Evolutionary conservation across 2,888 invertebrate genomes (phyloP), one percentile per base, ranked within the genome.

Genomic region (Nemoura dubitans): DNA sequence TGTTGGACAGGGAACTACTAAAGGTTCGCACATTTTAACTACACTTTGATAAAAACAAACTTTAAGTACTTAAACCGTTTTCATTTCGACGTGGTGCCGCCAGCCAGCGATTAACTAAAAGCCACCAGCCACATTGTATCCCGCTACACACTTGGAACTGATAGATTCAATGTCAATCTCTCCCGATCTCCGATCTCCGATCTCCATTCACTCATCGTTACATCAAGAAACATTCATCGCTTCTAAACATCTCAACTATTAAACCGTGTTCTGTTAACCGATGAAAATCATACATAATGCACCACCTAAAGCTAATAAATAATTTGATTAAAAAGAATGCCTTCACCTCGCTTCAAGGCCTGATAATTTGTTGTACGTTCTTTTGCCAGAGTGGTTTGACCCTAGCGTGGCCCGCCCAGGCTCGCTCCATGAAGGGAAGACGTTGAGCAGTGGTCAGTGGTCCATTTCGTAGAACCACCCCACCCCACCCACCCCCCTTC

Each of bases 1-100:
- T 93, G 92, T 92, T 93, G 92, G 93, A 93, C 91, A 94, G 93
- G 93, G 92, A 92, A 86, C 86, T 88, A 36, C 88, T 88, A 92
- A 94, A 95, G 94, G 94, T 95, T 94, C 94, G 94, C 92, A 93
- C 90, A 88, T 86, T 87, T 91, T 76, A 85, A 85, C 82, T 86
- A 84, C 86, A 86, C 43, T 76, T 30, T 77, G 36, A 76, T 77
- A 77, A 85, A 85, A 92, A 92, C 91, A 90, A 87, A 90, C 36
- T 36, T 10, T 36, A 36, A 36, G 36, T 36, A 90, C 91, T 88
- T 86, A 87, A 88, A 81, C 81, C 59, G 81, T 30, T 81, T 28
- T 84, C 27, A 27, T 84, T 84, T 59, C 27, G 76, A 43, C 10
- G 59, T 84, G 84, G 84, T 84, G 59, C 21, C 26, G 59, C 81